Base-by-base conservation (phyloP, 2,113 vertebrate genomes). In the Oxyruncus cristatus region DNA sequence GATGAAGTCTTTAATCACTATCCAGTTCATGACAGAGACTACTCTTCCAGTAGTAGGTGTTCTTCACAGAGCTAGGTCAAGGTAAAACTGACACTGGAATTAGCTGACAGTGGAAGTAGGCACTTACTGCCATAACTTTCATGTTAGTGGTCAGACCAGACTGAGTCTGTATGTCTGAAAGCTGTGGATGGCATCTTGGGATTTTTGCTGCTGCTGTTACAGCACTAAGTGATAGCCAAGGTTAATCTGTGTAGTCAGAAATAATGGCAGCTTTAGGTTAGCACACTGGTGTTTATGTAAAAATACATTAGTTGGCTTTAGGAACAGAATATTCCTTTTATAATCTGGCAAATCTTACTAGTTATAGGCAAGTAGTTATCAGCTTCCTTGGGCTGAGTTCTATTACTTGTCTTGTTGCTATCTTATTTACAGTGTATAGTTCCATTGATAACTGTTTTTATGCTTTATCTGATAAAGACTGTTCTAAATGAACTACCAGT, bases 61-160 rank as follows among this genome's bases (percentile, higher is more conserved):
- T 65, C 37, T 58, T 72, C 47, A 58, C 3, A 5, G 24, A 9
- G 4, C 50, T 67, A 6, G 20, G 39, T 55, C 13, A 37, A 55
- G 15, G 7, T 49, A 42, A 28, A 52, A 21, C 16, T 53, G 53
- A 28, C 7, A 7, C 20, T 52, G 32, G 37, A 52, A 24, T 66
- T 66, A 53, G 27, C 32, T 53, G 49, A 11, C 8, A 2, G 5
- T 39, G n/a, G 20, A 53, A 67, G 15, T 11, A 47, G 41, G 27
- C 32, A 44, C 4, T 30, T 33, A 1, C 6, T 9, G 2, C 37
- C 3, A 0, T 44, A n/a, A 49, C 14, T 53, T 26, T 20, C 23
- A 2, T 62, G 23, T 14, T 27, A 2, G 6, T 30, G 11, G 7
- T 26, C 21, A 37, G 46, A 39, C 26, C 11, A 61, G 22, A 8